A percentile compares a stretch with the other conserved stretches of the same genome.
These are phyloP conservation scores for Chaetophractus vellerosus DNA, from an alignment of 2,797 vertebrate species.

Conservation along the genomic window DNA sequence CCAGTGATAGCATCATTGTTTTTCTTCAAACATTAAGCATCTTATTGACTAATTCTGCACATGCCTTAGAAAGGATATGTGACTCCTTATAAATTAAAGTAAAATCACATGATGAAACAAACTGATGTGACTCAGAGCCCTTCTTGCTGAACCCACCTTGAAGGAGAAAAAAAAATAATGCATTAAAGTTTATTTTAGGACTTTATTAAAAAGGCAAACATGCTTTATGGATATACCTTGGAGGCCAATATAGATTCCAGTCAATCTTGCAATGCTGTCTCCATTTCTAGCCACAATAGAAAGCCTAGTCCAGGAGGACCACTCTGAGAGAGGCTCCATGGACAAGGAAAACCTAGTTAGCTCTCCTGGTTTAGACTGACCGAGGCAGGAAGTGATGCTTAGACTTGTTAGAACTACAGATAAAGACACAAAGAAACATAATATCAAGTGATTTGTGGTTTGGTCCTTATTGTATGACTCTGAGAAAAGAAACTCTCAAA, in stretches of 20 bases:
- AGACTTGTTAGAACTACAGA: neutral
- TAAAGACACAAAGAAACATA: neutral
- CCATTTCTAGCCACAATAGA: neutral
- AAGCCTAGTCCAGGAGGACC: neutral
- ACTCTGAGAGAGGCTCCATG: neutral
- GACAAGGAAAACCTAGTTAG: neutral
- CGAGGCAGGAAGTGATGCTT: neutral
- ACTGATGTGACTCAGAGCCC: constrained; percentile 19
- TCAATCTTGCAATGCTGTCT: neutral
- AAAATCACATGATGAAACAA: constrained; percentile 60
- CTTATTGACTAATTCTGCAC: constrained; percentile 61
- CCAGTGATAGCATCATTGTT: neutral
- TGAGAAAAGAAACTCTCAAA: constrained; percentile 3
- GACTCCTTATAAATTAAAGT: constrained; percentile 70
- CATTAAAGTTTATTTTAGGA: constrained; percentile 62
- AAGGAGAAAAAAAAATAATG: constrained; percentile 38
- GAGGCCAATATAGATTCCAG: neutral
- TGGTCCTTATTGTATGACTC: neutral
- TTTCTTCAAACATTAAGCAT: constrained; percentile 56
- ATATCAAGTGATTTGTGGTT: neutral
- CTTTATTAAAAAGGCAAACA: constrained; percentile 64
- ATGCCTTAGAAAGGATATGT: neutral
- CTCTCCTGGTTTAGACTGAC: neutral
- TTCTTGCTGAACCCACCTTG: constrained; percentile 62
- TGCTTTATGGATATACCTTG: neutral